Percentiles rank a stretch among this genome's conserved stretches.
Evolutionary conservation across 2,797 vertebrate species (phyloP).

Genomic region (Chelonia mydas): DNA sequence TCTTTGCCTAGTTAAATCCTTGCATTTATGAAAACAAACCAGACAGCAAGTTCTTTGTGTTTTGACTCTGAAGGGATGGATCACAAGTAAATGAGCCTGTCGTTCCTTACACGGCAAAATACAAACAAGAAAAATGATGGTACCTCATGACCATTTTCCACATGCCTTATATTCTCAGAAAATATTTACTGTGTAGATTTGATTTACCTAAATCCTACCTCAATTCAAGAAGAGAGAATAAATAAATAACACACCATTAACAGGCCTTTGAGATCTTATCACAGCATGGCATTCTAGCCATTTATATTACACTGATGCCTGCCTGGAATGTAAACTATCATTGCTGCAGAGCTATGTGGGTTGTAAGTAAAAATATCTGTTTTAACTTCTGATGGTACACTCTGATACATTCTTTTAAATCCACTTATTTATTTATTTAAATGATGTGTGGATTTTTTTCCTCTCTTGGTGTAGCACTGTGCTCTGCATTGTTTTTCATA

Average conservation of each 20-base stretch:
- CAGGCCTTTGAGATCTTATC: background rate
- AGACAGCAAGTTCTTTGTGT: background rate
- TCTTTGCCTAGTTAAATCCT: background rate
- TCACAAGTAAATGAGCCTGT: constrained; percentile 23
- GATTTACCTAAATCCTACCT: background rate
- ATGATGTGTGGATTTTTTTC: background rate
- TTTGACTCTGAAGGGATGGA: constrained; percentile 8
- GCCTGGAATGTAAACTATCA: constrained; percentile 29
- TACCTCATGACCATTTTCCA: background rate
- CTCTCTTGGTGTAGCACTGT: background rate
- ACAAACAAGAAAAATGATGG: constrained; percentile 12
- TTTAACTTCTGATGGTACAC: background rate
- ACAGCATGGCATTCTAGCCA: background rate
- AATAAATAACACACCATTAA: background rate
- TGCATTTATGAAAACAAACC: constrained; percentile 42
- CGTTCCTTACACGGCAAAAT: constrained; percentile 30
- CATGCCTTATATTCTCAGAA: background rate
- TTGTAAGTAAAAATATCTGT: constrained; percentile 50
- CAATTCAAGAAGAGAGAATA: background rate
- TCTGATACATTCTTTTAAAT: background rate
- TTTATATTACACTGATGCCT: constrained; percentile 40
- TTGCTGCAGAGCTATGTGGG: background rate
- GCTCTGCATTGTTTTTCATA: background rate
- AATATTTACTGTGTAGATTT: constrained; percentile 12
- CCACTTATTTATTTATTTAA: background rate